phyloP scores from a whole-genome alignment of 2,888 invertebrate species.

The Acleris laterana region DNA sequence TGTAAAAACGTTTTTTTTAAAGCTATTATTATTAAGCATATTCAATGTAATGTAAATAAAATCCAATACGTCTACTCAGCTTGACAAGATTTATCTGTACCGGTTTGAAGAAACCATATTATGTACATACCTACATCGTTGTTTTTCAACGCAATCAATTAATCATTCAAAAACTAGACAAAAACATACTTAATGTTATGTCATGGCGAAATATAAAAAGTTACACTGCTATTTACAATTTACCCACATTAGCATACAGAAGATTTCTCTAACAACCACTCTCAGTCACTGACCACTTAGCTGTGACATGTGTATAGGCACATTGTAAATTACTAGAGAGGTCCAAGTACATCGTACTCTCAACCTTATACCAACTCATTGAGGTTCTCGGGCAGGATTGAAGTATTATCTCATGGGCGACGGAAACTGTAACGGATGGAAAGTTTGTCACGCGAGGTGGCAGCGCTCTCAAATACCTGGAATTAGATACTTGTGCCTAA shows the following conservation, averaged over 20 bases:
- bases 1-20: no score
- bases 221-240: constrained; percentile 12
- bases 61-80: no score
- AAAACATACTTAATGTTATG: no score
- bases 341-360: constrained; percentile 6
- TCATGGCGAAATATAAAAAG: no score
- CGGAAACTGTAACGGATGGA: constrained; percentile 26
- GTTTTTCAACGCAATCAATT: no score
- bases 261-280: constrained; percentile 26
- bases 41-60: no score
- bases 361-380: constrained; percentile 16
- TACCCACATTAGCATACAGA: constrained; percentile 20
- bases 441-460: constrained; percentile 34
- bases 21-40: no score
- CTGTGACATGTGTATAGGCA: constrained; percentile 20
- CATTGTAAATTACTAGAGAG: constrained; percentile 15
- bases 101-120: no score
- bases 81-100: no score
- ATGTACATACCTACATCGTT: no score
- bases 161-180: no score
- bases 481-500: constrained; percentile 4
- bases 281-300: constrained; percentile 25
- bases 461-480: constrained; percentile 12
- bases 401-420: constrained; percentile 24
- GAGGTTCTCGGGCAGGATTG: constrained; percentile 12